phyloP scores from a whole-genome alignment of 2,888 invertebrate genomes.

The Heterodera filipjevi region DNA sequence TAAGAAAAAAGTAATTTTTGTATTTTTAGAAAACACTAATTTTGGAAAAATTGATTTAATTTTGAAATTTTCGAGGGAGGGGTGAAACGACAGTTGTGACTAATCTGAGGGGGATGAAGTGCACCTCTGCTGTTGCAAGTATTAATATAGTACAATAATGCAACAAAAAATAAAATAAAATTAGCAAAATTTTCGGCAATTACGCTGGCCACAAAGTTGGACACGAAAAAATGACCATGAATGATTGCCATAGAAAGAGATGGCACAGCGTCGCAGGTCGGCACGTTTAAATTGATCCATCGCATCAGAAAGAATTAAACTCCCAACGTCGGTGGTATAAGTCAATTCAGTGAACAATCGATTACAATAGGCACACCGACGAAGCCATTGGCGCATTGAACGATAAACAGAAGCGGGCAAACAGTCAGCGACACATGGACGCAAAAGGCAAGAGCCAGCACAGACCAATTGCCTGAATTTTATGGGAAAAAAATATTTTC shows the following conservation, averaged over 20 bases:
- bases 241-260: neutral
- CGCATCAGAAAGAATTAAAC: neutral
- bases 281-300: neutral
- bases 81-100: no score
- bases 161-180: neutral
- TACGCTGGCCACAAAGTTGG: neutral
- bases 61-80: no score
- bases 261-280: neutral
- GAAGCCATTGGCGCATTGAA: constrained; percentile 24
- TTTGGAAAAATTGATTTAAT: no score
- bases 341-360: neutral
- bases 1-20: no score
- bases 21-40: no score
- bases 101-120: no score
- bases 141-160: neutral
- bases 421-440: constrained; percentile 18
- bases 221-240: neutral
- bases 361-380: constrained; percentile 19
- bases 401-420: constrained; percentile 14
- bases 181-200: neutral
- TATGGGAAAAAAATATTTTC: neutral
- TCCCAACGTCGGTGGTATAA: neutral
- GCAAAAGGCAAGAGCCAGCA: neutral
- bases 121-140: neutral
- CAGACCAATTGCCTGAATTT: neutral